Evolutionary conservation across 2,113 vertebrate species (phyloP).

Genomic region (Rhinopomastus cyanomelas): DNA sequence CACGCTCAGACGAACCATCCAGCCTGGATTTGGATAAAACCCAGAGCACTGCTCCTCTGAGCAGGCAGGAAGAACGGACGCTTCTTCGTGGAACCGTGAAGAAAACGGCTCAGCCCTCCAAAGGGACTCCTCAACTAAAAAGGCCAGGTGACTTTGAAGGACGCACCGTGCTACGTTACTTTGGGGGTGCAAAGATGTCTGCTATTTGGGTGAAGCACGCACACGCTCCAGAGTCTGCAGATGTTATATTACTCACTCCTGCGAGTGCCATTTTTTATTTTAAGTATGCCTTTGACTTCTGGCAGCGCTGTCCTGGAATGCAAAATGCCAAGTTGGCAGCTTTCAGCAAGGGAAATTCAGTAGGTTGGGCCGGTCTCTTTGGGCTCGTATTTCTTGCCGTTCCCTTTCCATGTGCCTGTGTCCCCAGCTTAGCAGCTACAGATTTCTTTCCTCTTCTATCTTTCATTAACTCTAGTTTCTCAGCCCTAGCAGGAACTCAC

Average conservation of each 20-base stretch:
- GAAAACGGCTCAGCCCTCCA: background rate
- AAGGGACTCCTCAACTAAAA: background rate
- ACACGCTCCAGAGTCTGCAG: background rate
- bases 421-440: slow-evolving; percentile 19
- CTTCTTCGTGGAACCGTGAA: background rate
- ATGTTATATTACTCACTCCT: background rate
- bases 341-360: slow-evolving; percentile 44
- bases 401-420: slow-evolving; percentile 27
- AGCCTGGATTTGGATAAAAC: background rate
- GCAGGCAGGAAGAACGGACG: background rate
- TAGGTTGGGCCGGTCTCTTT: slow-evolving; percentile 25
- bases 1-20: background rate
- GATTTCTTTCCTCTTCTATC: background rate
- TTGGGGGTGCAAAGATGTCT: background rate
- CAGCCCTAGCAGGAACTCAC: background rate
- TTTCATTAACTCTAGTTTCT: slow-evolving; percentile 2
- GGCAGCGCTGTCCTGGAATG: background rate
- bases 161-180: background rate
- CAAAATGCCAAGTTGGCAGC: slow-evolving; percentile 56
- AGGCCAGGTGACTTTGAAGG: background rate
- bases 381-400: slow-evolving; percentile 46
- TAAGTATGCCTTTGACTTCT: slow-evolving; percentile 30
- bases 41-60: background rate
- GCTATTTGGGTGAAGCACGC: background rate
- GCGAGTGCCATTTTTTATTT: background rate